Percentiles rank a stretch among this genome's conserved stretches.
These are phyloP conservation scores for Bombus soroeensis DNA, from an alignment of 1,140 invertebrate genomes.

Conservation along the genomic window DNA sequence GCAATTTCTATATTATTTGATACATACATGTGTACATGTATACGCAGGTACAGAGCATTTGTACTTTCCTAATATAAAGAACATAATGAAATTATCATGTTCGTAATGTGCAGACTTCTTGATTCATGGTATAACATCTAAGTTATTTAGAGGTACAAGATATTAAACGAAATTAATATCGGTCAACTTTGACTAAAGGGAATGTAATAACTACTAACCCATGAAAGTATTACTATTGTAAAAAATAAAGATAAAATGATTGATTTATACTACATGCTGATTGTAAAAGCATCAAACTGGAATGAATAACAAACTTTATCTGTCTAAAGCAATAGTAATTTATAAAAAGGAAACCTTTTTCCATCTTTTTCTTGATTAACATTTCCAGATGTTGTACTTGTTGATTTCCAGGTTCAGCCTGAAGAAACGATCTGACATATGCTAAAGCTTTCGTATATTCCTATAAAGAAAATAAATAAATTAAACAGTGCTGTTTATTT, in stretches of 20 bases:
- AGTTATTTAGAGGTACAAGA: not conserved
- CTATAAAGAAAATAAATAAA: constrained; percentile 77
- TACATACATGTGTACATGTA: not conserved
- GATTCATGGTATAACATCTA: not conserved
- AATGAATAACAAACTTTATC: constrained; percentile 17
- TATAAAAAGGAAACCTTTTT: constrained; percentile 85
- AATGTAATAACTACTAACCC: not conserved
- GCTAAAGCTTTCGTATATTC: constrained; percentile 93
- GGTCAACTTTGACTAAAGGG: too few species aligned
- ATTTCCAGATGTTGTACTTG: constrained; percentile 92
- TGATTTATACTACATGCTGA: not conserved
- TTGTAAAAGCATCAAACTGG: constrained; percentile 1
- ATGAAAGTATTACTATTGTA: constrained; percentile 26
- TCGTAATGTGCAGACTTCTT: not conserved
- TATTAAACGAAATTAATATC: not conserved
- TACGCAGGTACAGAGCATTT: constrained; percentile 10
- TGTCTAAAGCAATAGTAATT: constrained; percentile 49
- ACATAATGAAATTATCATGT: not conserved
- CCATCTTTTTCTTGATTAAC: constrained; percentile 93
- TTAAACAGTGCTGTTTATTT: not conserved
- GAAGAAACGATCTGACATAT: constrained; percentile 91
- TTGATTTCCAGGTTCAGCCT: constrained; percentile 95
- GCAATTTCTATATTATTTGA: not conserved
- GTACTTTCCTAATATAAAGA: not conserved
- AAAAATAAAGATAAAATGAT: constrained; percentile 45